A percentile compares a stretch with the other conserved stretches of the same genome.
Evolutionary conservation across 2,797 vertebrate genomes (phyloP).

Genomic region (Toxotes lorentzi): DNA sequence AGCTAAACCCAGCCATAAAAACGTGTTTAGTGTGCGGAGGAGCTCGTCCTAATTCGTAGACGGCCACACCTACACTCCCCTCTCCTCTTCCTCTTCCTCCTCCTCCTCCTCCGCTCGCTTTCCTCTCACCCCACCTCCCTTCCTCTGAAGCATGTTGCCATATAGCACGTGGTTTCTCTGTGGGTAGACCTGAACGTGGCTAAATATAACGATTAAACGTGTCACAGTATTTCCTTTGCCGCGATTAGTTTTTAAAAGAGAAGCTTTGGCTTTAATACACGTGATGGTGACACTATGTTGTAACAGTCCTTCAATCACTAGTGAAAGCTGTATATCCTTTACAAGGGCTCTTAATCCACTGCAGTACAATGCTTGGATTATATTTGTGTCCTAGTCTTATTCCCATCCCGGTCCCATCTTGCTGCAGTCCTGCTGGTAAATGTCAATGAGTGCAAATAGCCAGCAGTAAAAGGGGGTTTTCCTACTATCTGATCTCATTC

Average conservation of each 20-base stretch:
- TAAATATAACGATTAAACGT: slow-evolving; percentile 57
- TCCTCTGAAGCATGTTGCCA: slow-evolving; percentile 51
- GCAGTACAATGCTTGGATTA: not conserved
- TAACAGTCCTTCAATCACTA: not conserved
- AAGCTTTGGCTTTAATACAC: slow-evolving; percentile 22
- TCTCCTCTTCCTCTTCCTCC: not conserved
- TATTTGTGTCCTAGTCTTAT: not conserved
- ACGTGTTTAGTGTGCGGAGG: slow-evolving; percentile 40
- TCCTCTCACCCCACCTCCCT: slow-evolving; percentile 36
- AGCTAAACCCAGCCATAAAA: slow-evolving; percentile 21
- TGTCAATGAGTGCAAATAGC: slow-evolving; percentile 27
- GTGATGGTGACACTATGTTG: not conserved
- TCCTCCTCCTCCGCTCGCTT: slow-evolving; percentile 7
- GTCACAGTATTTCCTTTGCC: slow-evolving; percentile 23
- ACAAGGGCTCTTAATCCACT: not conserved
- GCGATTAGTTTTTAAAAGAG: slow-evolving; percentile 1
- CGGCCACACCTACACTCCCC: slow-evolving; percentile 72
- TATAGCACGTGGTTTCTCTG: slow-evolving; percentile 62
- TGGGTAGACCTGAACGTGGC: slow-evolving; percentile 48
- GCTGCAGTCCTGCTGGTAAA: slow-evolving; percentile 34
- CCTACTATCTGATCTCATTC: slow-evolving; percentile 64
- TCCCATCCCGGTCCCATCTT: not conserved
- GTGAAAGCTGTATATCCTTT: not conserved
- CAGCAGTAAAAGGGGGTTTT: slow-evolving; percentile 48
- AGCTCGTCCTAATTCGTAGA: slow-evolving; percentile 74